phyloP scores from a whole-genome alignment of 2,113 vertebrate species.

The Ciconia stormi region DNA sequence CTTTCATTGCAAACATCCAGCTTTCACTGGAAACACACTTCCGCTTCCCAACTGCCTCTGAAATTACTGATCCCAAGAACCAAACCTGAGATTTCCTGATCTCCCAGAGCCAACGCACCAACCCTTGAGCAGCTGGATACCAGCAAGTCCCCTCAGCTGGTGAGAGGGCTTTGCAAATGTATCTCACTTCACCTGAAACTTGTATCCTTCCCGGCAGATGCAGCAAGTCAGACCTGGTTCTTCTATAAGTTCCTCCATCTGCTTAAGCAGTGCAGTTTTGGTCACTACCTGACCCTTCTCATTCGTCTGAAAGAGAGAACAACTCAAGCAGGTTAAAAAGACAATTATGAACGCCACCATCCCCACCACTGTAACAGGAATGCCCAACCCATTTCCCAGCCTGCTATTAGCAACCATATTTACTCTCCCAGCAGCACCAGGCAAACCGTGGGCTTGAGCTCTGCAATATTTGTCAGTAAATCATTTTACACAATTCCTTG shows the following conservation, averaged over 20 bases:
- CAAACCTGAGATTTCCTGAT: background rate
- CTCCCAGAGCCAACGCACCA: background rate
- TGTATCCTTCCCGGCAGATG: constrained; percentile 98
- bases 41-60: background rate
- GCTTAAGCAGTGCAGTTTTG: constrained; percentile 93
- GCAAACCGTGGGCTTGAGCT: background rate
- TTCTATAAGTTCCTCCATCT: constrained; percentile 99
- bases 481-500: background rate
- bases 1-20: background rate
- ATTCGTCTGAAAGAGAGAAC: constrained; percentile 84
- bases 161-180: background rate
- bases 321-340: background rate
- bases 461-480: background rate
- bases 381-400: background rate
- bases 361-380: background rate
- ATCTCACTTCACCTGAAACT: constrained; percentile 86
- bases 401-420: background rate
- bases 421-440: background rate
- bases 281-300: constrained; percentile 99
- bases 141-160: background rate
- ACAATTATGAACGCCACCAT: background rate
- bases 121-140: background rate
- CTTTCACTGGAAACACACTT: background rate
- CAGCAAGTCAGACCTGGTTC: constrained; percentile 97
- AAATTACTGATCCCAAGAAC: background rate